A percentile compares a stretch with the other conserved stretches of the same genome.
phyloP scores from a whole-genome alignment of 2,888 invertebrate genomes.

The Tetranychus piercei region DNA sequence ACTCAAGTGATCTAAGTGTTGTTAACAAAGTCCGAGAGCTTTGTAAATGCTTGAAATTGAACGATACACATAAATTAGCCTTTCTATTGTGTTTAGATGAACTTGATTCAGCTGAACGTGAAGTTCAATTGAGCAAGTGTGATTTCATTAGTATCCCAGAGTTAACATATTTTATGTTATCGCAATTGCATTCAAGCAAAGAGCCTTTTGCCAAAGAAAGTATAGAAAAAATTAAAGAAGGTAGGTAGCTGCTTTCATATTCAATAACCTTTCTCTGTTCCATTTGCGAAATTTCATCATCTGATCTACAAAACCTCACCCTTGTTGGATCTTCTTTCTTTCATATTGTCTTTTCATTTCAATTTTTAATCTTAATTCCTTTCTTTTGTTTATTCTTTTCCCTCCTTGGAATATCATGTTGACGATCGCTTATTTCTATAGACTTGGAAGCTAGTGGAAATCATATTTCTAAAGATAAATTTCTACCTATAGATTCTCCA shows the following conservation, averaged over 20 bases:
- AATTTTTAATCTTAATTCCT: neutral
- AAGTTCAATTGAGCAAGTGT: constrained; percentile 14
- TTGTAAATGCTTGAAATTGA: constrained; percentile 17
- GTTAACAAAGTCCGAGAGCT: constrained; percentile 13
- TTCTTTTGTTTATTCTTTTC: neutral
- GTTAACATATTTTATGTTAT: constrained; percentile 14
- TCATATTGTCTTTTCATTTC: neutral
- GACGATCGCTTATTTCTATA: neutral
- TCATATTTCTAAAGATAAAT: neutral
- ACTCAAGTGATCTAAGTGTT: neutral
- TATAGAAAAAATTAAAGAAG: constrained; percentile 10
- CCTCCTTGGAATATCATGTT: neutral
- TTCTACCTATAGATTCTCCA: constrained; percentile 15
- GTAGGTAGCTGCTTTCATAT: neutral
- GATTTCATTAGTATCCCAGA: neutral
- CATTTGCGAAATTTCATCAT: neutral
- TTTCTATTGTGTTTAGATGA: constrained; percentile 13
- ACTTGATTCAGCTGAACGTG: constrained; percentile 7
- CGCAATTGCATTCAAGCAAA: neutral
- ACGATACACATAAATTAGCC: constrained; percentile 14
- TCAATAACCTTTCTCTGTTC: neutral
- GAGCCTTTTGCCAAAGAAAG: constrained; percentile 10
- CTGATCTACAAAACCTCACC: neutral
- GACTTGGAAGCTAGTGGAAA: constrained; percentile 1
- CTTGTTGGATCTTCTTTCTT: neutral